Base-by-base conservation (phyloP, 2,113 vertebrate species). In the Porphyrio hochstetteri region DNA sequence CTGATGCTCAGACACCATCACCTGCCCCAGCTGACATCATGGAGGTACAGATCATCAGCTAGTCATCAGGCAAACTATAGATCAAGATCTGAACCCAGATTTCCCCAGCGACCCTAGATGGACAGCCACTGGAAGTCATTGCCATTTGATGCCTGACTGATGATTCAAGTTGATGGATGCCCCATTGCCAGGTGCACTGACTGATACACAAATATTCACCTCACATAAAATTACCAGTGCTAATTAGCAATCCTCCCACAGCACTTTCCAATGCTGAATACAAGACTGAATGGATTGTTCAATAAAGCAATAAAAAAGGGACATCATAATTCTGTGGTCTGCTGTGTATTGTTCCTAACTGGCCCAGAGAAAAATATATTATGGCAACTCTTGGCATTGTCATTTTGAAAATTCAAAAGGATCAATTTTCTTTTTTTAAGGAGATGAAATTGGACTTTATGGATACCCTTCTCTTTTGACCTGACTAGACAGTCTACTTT, bases 1-100 rank as follows among this genome's bases (percentile, higher is more conserved):
- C 5, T 24, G 13, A 35, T 50, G 31, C 16, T 60, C 27, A 17
- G 36, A 28, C 28, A 16, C 15, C 7, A 40, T 25, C 0, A 4
- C 17, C 57, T 61, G 23, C 10, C 14, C 6, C n/a, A 38, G 60
- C 9, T 80, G 75, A 19, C 10, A 17, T 4, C 2, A 2, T 29
- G 16, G 24, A 72, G 17, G 11, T 0, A 0, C 14, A 50, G 31
- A 36, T 18, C 8, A 10, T 82, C 75, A 82, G 2, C 19, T n/a
- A 8, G 11, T 60, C 50, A 33, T 69, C 59, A 61, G 25, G 27
- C 1, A 6, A 71, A 19, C 53, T 38, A 38, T 2, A 85, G 24
- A 50, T 52, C 68, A 82, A 50, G 72, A 33, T 60, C 36, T 40
- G 61, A 93, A 82, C 56, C 85, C 10, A 7, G 13, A 65, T 84